Evolutionary conservation across 2,797 vertebrate genomes (phyloP).

Genomic region (Micromesistius poutassou): DNA sequence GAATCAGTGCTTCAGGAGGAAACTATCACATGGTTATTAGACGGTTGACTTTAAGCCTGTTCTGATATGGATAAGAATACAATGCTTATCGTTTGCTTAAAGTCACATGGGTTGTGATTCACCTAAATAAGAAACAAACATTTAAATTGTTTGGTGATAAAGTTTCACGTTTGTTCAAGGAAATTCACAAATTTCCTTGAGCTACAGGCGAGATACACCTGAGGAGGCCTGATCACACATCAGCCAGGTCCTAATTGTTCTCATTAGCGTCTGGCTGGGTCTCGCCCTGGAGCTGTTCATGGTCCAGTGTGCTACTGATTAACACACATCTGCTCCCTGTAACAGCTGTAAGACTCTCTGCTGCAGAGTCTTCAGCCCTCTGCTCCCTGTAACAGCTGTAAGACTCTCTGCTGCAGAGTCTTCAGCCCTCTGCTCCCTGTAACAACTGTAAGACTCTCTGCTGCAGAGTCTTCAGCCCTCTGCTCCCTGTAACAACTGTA

Average conservation of each 20-base stretch:
- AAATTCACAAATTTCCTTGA: neutral
- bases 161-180: neutral
- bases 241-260: conserved; percentile 4
- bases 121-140: neutral
- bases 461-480: neutral
- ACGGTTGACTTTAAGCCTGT: neutral
- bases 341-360: neutral
- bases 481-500: neutral
- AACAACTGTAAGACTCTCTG: neutral
- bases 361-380: neutral
- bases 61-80: neutral
- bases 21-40: neutral
- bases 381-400: neutral
- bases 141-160: neutral
- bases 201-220: neutral
- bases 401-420: neutral
- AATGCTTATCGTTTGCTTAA: neutral
- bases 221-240: neutral
- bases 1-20: neutral
- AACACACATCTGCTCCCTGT: neutral
- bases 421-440: neutral
- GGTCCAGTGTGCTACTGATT: conserved; percentile 2
- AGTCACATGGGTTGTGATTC: neutral
- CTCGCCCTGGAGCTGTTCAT: conserved; percentile 1
- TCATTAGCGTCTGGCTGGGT: neutral